phyloP scores from a whole-genome alignment of 2,888 invertebrate genomes.

The Drosophila parthenogenetica region DNA sequence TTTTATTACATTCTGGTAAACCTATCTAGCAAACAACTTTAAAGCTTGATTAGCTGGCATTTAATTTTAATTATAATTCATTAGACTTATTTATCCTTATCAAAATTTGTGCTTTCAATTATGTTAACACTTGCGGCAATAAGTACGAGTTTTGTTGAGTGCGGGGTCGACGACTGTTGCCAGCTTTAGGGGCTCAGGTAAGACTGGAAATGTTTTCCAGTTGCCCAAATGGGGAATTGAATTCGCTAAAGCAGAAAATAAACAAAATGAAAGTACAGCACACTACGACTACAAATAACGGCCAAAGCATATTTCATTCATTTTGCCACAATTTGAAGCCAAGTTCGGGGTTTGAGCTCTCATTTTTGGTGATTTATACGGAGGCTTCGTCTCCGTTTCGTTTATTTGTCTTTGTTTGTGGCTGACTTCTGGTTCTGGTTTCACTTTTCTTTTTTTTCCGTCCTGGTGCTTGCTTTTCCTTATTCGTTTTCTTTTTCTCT shows the following conservation, averaged over 20 bases:
- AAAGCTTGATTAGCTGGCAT: constrained; percentile 3
- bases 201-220: background rate
- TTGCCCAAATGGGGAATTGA: constrained; percentile 13
- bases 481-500: constrained; percentile 1
- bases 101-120: constrained; percentile 23
- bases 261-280: constrained; percentile 43
- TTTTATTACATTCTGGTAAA: constrained; percentile 8
- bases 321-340: constrained; percentile 16
- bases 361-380: constrained; percentile 73
- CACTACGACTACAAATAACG: constrained; percentile 47
- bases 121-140: constrained; percentile 36
- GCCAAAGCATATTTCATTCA: constrained; percentile 45
- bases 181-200: constrained; percentile 19
- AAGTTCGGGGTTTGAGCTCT: constrained; percentile 33
- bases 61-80: constrained; percentile 12
- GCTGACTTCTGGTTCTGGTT: constrained; percentile 39
- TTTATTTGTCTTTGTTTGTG: constrained; percentile 67
- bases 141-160: constrained; percentile 11
- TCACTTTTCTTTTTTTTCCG: constrained; percentile 8
- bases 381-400: constrained; percentile 35
- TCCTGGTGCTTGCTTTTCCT: constrained; percentile 2
- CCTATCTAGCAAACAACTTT: background rate
- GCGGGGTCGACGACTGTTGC: constrained; percentile 1
- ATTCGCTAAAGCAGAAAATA: constrained; percentile 54
- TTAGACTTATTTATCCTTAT: constrained; percentile 9